Conservation (phyloP, 2,113 vertebrate genomes). For the Paracanthobrama guichenoti region DNA sequence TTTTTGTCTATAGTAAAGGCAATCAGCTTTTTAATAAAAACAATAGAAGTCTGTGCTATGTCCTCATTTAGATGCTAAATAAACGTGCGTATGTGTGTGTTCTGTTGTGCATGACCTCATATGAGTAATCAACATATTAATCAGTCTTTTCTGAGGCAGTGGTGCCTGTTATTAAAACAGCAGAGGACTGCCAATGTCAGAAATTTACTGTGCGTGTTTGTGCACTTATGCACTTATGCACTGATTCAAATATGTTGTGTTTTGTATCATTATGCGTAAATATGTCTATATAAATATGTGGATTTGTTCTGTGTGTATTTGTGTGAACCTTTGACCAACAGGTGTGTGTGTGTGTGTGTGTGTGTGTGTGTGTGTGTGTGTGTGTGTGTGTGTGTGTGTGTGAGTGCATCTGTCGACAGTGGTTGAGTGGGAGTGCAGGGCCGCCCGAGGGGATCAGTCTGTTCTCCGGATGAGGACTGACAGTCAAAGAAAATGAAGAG, state of each 20-base stretch:
- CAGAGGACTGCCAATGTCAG: conserved; percentile 17
- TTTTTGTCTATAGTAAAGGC: not conserved
- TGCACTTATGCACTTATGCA: not conserved
- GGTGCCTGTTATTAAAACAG: conserved; percentile 24
- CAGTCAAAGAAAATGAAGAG: conserved; percentile 57
- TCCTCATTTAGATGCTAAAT: conserved; percentile 12
- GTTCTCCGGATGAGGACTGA: conserved; percentile 54
- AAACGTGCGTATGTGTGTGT: not conserved
- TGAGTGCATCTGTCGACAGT: conserved; percentile 40
- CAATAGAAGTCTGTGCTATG: not conserved
- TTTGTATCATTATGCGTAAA: not conserved
- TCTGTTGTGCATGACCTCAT: conserved; percentile 10
- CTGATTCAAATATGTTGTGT: conserved; percentile 2
- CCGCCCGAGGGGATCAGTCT: conserved; percentile 52
- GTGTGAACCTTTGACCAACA: conserved; percentile 36
- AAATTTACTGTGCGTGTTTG: conserved; percentile 45
- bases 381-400: conserved; percentile 36
- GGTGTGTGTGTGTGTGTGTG: conserved; percentile 37
- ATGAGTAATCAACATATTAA: conserved; percentile 31
- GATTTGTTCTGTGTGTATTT: conserved; percentile 12
- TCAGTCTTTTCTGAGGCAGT: conserved; percentile 4
- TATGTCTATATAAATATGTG: not conserved
- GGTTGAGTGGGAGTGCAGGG: conserved; percentile 40
- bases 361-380: conserved; percentile 26
- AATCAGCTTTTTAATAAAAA: not conserved